These are phyloP conservation scores for Heterotilapia buettikoferi DNA, from an alignment of 2,113 vertebrate genomes.

Conservation along the genomic window DNA sequence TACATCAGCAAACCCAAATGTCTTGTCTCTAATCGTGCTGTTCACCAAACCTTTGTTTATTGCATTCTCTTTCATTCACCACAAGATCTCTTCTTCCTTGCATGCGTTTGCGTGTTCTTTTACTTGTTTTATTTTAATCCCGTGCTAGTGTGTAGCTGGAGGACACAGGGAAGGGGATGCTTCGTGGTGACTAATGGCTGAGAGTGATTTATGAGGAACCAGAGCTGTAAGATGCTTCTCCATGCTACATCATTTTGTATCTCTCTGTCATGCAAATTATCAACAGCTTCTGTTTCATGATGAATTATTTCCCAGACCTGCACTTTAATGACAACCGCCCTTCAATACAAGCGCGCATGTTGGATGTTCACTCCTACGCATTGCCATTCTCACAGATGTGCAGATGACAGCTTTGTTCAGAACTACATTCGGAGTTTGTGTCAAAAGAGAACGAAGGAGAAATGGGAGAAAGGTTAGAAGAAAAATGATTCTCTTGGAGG, in stretches of 20 bases:
- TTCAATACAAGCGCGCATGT: neutral
- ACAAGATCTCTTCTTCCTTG: neutral
- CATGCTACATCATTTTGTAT: conserved; percentile 48
- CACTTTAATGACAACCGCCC: conserved; percentile 41
- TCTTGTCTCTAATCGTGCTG: neutral
- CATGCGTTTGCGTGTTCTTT: neutral
- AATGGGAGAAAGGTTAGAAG: neutral
- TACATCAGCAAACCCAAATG: neutral
- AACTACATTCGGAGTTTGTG: neutral
- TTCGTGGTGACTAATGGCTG: conserved; percentile 41
- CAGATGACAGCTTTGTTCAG: conserved; percentile 26
- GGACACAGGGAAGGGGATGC: neutral
- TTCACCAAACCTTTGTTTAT: neutral
- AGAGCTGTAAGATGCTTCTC: conserved; percentile 12
- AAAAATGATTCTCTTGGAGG: neutral
- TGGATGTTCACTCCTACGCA: conserved; percentile 14
- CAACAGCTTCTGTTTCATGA: conserved; percentile 44
- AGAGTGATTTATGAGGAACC: conserved; percentile 52
- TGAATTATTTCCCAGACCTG: conserved; percentile 55
- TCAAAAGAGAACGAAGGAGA: neutral
- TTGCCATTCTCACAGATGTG: conserved; percentile 7
- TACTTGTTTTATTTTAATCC: neutral
- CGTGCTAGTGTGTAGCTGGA: neutral
- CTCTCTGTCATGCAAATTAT: conserved; percentile 67
- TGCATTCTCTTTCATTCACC: neutral